Base-by-base conservation (phyloP, 2,113 vertebrate species). In the Chaenocephalus aceratus region DNA sequence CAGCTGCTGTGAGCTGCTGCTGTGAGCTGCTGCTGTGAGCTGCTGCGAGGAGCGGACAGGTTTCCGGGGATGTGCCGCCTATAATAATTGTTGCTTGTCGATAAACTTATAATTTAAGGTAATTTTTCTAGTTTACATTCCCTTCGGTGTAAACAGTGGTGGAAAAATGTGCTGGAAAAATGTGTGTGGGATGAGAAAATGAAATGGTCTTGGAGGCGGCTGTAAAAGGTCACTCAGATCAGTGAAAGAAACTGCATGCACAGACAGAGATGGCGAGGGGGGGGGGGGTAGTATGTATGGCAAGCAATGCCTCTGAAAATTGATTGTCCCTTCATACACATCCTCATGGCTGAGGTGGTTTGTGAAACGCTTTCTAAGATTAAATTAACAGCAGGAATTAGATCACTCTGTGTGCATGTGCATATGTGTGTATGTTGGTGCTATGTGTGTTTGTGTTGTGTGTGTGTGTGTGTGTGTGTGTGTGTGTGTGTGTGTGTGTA, bases 381-480 rank as follows among this genome's bases (percentile, higher is more conserved):
- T 86, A 71, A 87, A 86, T 91, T 92, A 87, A 88, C 87, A 45
- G 72, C 23, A 51, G 18, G 61, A 80, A 89, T 88, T 36, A 80
- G 79, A 76, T 80, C 26, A 72, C 52, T 64, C n/a, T n/a, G n/a
- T n/a, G n/a, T n/a, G n/a, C n/a, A n/a, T n/a, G n/a, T n/a, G n/a
- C 58, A 21, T 48, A 7, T 21, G 2, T 12, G 13, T 21, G 65
- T 59, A 3, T 52, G 16, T 51, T 12, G 45, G 58, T 66, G 36
- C 53, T 15, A 26, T 64, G 4, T 26, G 3, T 68, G 64, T 64
- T 3, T 26, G n/a, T n/a, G n/a, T n/a, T 48, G 51, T 41, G 11
- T 51, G 71, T 52, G 65, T 46, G 56, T 52, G 53, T 44, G 71
- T 26, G 4, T 26, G 3, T 30, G 30, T 30, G 30, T 30, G 30